Base-by-base conservation (phyloP, 2,888 invertebrate species). In the Drosophila merina region DNA sequence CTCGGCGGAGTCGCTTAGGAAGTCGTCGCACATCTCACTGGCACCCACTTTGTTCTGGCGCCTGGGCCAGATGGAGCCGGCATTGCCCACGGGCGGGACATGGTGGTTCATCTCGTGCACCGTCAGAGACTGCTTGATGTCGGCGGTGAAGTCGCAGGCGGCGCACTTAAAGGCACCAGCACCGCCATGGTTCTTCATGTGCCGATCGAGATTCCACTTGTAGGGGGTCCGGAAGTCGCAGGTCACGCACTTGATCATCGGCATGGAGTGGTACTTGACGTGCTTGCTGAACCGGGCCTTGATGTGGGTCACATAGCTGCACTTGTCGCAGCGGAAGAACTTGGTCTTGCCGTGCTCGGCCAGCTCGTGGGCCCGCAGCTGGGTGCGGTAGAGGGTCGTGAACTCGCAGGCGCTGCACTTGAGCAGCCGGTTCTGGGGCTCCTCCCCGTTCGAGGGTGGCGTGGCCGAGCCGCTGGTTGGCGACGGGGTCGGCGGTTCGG, bases 171-270 rank as follows among this genome's bases (percentile, higher is more conserved):
- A 96, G 72, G 95, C 95, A n/a, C 97, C 97, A 58, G 93, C 94
- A 3, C 97, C 97, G 73, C 95, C 96, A 92, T 98, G 97, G 91
- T 97, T 97, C 92, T 96, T 96, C 93, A 96, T 96, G 91, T 98
- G 98, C 6, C 98, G 94, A 90, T 98, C 98, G 92, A 97, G 93
- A 92, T 98, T 98, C 96, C 97, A 97, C 91, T 95, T 95, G 93
- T 96, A 96, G 7, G 97, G 97, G 14, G 98, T 97, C 74, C 96
- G 95, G 91, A 98, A 98, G 89, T 97, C 97, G 92, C 98, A 98
- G 91, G 96, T 95, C 63, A 95, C 95, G 91, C 98, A 98, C 92
- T 97, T 97, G 80, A 97, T 97, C 96, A 97, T 97, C 82, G 96
- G 97, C 96, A 97, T 97, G 64, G 97, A 96, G 91, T 97, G 97